A percentile compares a stretch with the other conserved stretches of the same genome.
Conservation (phyloP, 2,888 invertebrate genomes). For the Microctonus aethiopoides region DNA sequence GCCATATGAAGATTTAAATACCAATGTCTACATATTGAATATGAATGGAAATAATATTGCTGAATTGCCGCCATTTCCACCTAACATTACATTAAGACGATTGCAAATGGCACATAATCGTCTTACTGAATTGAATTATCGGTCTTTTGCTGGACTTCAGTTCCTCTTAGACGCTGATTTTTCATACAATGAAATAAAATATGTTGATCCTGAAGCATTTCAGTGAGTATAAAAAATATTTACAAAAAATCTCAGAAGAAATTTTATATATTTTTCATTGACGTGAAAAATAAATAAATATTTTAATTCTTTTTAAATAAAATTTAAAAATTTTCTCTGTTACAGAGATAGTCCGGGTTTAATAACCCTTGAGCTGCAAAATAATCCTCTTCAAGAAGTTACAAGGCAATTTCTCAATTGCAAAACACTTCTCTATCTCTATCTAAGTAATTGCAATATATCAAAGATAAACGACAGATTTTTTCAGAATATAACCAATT, state of each 20-base stretch:
- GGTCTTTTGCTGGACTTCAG: slow-evolving; percentile 74
- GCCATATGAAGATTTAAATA: slow-evolving; percentile 76
- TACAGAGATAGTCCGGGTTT: slow-evolving; percentile 77
- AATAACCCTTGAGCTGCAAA: slow-evolving; percentile 77
- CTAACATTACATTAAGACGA: slow-evolving; percentile 77
- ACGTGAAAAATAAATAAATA: neutral
- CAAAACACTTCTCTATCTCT: slow-evolving; percentile 75
- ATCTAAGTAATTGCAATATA: slow-evolving; percentile 75
- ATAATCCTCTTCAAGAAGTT: slow-evolving; percentile 73
- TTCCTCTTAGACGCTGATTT: slow-evolving; percentile 79
- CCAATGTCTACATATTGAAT: slow-evolving; percentile 78
- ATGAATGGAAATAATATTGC: slow-evolving; percentile 78
- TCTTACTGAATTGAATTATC: slow-evolving; percentile 72
- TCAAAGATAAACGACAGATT: slow-evolving; percentile 72
- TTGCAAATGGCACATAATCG: slow-evolving; percentile 78
- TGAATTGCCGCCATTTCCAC: slow-evolving; percentile 72
- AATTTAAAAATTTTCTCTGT: no score
- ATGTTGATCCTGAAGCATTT: slow-evolving; percentile 75
- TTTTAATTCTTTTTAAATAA: neutral
- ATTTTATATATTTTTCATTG: neutral
- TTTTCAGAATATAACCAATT: slow-evolving; percentile 75
- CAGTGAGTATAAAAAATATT: slow-evolving; percentile 67
- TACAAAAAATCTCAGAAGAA: no score
- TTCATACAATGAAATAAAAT: slow-evolving; percentile 75
- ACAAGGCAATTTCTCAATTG: slow-evolving; percentile 76